phyloP scores from a whole-genome alignment of 2,888 invertebrate genomes.

The Synanthedon formicaeformis region DNA sequence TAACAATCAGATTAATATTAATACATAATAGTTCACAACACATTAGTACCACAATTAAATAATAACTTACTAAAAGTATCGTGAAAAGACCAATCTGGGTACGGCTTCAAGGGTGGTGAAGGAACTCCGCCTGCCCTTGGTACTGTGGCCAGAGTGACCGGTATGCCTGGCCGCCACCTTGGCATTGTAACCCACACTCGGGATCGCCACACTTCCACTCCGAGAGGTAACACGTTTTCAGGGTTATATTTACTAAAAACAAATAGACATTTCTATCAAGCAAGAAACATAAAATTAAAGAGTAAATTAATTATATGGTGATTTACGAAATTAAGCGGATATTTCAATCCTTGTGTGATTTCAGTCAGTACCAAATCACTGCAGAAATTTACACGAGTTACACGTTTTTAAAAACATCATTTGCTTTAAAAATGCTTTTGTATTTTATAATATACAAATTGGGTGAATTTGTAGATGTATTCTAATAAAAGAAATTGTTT shows the following conservation, averaged over 20 bases:
- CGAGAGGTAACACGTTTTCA: conserved; percentile 80
- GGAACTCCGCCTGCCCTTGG: conserved; percentile 66
- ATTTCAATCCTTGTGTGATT: too few species aligned
- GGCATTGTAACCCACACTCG: conserved; percentile 82
- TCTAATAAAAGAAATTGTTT: too few species aligned
- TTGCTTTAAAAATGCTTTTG: not conserved
- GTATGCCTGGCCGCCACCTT: conserved; percentile 81
- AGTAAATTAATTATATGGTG: too few species aligned
- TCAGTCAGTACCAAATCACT: too few species aligned
- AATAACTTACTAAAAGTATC: conserved; percentile 55
- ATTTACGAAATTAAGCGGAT: too few species aligned
- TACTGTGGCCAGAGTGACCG: conserved; percentile 78
- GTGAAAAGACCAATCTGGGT: conserved; percentile 81
- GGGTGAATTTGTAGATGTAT: too few species aligned
- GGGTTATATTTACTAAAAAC: conserved; percentile 69
- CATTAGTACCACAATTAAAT: not conserved
- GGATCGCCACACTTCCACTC: conserved; percentile 76
- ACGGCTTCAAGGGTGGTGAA: conserved; percentile 76
- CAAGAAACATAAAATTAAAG: too few species aligned
- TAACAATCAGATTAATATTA: too few species aligned
- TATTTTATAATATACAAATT: too few species aligned
- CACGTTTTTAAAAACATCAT: too few species aligned
- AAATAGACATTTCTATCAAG: too few species aligned
- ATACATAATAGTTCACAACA: not conserved
- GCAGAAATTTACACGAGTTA: too few species aligned